Percentiles rank a stretch among this genome's conserved stretches.
Evolutionary conservation across 2,113 vertebrate genomes (phyloP).

Genomic region (Alosa alosa): DNA sequence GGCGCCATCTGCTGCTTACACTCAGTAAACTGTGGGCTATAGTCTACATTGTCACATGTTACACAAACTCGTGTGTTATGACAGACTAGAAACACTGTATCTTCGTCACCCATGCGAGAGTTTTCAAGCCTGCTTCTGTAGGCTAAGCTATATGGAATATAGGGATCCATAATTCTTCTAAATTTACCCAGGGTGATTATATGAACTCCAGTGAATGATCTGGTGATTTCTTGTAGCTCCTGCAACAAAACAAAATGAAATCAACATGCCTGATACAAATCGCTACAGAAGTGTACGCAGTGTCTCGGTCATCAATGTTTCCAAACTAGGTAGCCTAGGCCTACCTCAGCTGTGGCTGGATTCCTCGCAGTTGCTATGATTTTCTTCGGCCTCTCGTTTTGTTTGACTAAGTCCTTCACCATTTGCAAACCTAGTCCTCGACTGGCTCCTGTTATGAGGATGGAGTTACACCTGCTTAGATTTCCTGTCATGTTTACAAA

Average conservation of each 20-base stretch:
- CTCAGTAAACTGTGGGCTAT: background rate
- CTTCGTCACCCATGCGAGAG: too few species aligned
- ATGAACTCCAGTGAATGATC: slow-evolving; percentile 37
- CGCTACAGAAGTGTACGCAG: too few species aligned
- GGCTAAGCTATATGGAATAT: too few species aligned
- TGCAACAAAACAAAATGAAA: slow-evolving; percentile 19
- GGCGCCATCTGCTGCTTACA: background rate
- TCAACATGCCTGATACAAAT: background rate
- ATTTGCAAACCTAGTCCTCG: slow-evolving; percentile 53
- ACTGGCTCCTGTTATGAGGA: slow-evolving; percentile 55
- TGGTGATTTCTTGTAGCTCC: slow-evolving; percentile 50
- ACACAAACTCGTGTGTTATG: background rate
- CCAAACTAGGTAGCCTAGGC: background rate
- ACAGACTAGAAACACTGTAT: too few species aligned
- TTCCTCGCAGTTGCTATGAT: slow-evolving; percentile 51
- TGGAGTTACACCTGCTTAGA: slow-evolving; percentile 35
- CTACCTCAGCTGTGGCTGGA: slow-evolving; percentile 43
- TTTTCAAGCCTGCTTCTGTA: too few species aligned
- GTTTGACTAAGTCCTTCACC: slow-evolving; percentile 40
- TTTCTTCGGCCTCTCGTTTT: slow-evolving; percentile 40
- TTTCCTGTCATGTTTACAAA: slow-evolving; percentile 23
- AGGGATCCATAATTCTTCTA: background rate
- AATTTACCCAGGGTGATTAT: slow-evolving; percentile 51
- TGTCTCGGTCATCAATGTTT: too few species aligned
- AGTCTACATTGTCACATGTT: background rate